These are phyloP conservation scores for Synanthedon formicaeformis DNA, from an alignment of 2,888 invertebrate genomes.

Conservation along the genomic window DNA sequence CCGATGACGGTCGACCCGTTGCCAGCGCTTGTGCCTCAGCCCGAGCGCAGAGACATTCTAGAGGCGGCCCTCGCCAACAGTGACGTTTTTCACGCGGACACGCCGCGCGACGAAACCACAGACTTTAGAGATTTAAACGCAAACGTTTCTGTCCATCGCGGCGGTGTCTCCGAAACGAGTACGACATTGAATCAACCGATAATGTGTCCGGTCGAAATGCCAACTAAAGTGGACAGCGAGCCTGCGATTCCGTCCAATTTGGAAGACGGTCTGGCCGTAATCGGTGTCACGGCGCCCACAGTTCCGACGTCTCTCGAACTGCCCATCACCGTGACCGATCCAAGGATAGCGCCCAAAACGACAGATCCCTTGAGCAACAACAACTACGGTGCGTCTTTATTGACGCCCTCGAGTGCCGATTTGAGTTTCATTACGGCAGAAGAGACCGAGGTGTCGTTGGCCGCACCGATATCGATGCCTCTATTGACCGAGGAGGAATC, in stretches of 20 bases:
- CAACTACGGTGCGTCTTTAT: conserved; percentile 28
- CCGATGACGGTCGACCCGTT: conserved; percentile 49
- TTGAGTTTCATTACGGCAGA: conserved; percentile 37
- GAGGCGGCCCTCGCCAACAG: conserved; percentile 82
- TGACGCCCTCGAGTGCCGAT: conserved; percentile 46
- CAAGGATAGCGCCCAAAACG: conserved; percentile 74
- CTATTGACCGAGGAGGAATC: conserved; percentile 64
- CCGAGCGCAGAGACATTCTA: conserved; percentile 76
- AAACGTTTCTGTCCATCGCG: conserved; percentile 63
- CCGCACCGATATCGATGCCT: conserved; percentile 70
- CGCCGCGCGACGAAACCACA: conserved; percentile 67
- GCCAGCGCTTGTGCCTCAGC: conserved; percentile 30
- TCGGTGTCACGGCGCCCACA: conserved; percentile 67
- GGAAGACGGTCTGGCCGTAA: conserved; percentile 70
- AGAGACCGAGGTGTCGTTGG: conserved; percentile 33
- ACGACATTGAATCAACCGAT: conserved; percentile 82
- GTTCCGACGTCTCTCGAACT: conserved; percentile 79
- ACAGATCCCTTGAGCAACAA: conserved; percentile 45
- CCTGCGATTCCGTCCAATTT: conserved; percentile 42
- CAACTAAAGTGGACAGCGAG: conserved; percentile 58
- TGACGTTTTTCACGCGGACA: conserved; percentile 75
- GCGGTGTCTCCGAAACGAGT: conserved; percentile 77
- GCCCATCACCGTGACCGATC: conserved; percentile 82
- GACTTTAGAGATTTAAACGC: conserved; percentile 73
- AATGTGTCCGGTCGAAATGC: conserved; percentile 84